Evolutionary conservation across 2,113 vertebrate species (phyloP).

Genomic region (Pterocles burchelli): DNA sequence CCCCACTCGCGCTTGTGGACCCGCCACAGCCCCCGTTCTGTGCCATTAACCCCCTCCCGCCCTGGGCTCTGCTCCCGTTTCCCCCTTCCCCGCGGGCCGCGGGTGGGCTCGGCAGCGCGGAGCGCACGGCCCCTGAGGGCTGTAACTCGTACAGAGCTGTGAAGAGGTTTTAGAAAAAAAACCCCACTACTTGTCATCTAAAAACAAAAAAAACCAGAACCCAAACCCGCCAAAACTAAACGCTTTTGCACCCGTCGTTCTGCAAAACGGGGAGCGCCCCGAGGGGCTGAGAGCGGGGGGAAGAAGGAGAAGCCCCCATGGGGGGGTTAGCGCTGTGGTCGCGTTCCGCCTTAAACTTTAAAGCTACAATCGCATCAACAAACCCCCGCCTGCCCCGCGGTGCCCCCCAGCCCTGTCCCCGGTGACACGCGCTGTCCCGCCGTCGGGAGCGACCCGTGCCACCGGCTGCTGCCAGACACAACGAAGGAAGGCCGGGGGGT

Average conservation of each 20-base stretch:
- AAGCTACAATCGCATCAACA: not conserved
- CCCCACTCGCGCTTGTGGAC: accelerated
- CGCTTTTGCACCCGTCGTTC: not conserved
- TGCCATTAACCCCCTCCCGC: accelerated
- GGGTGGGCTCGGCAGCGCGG: not conserved
- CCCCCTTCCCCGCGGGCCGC: not conserved
- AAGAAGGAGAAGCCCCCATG: accelerated
- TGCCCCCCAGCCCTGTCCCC: not conserved
- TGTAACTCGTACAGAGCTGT: not conserved
- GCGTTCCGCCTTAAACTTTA: not conserved
- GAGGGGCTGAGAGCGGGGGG: accelerated
- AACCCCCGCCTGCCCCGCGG: not conserved
- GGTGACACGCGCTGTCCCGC: not conserved
- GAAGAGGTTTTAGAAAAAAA: not conserved
- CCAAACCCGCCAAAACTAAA: accelerated
- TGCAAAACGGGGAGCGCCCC: not conserved
- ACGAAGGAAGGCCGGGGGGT: not conserved
- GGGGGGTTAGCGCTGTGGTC: accelerated
- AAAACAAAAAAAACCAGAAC: not conserved
- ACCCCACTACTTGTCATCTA: not conserved
- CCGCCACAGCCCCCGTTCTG: accelerated
- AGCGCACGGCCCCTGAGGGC: not conserved
- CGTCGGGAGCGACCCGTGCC: not conserved
- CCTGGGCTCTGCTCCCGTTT: too few species aligned
- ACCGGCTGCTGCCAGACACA: not conserved